Evolutionary conservation across 2,888 invertebrate genomes (phyloP).

Genomic region (Xiphydria camelus): DNA sequence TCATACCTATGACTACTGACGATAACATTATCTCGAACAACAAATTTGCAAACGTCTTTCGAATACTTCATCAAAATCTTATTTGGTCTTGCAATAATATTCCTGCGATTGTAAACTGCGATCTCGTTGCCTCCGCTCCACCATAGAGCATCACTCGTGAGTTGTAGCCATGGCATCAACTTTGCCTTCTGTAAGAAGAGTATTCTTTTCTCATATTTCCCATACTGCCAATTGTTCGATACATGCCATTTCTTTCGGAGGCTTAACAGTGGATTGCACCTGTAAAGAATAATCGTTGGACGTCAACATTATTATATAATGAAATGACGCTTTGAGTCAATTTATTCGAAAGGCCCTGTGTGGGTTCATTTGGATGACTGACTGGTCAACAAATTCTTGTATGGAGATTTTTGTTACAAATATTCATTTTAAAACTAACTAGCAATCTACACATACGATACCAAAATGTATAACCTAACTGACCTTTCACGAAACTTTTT

Average conservation of each 20-base stretch:
- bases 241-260: conserved; percentile 54
- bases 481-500: conserved; percentile 46
- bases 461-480: conserved; percentile 20
- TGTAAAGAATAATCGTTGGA: too few species aligned
- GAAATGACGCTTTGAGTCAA: too few species aligned
- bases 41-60: conserved; percentile 59
- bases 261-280: conserved; percentile 49
- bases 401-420: too few species aligned
- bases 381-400: too few species aligned
- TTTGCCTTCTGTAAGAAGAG: conserved; percentile 57
- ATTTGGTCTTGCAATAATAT: conserved; percentile 34
- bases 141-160: conserved; percentile 61
- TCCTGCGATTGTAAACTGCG: conserved; percentile 41
- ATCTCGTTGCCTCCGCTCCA: conserved; percentile 59
- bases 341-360: conserved; percentile 1
- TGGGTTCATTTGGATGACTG: too few species aligned
- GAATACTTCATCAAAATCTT: not conserved
- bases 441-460: too few species aligned
- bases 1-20: conserved; percentile 57
- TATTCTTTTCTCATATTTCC: conserved; percentile 59
- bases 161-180: conserved; percentile 62
- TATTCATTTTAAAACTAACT: too few species aligned
- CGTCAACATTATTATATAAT: too few species aligned
- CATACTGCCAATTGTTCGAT: conserved; percentile 63
- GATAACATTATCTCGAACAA: conserved; percentile 51